Percentiles rank a stretch among this genome's conserved stretches.
Conservation (phyloP, 2,113 vertebrate species). For the Xenopus borealis region DNA sequence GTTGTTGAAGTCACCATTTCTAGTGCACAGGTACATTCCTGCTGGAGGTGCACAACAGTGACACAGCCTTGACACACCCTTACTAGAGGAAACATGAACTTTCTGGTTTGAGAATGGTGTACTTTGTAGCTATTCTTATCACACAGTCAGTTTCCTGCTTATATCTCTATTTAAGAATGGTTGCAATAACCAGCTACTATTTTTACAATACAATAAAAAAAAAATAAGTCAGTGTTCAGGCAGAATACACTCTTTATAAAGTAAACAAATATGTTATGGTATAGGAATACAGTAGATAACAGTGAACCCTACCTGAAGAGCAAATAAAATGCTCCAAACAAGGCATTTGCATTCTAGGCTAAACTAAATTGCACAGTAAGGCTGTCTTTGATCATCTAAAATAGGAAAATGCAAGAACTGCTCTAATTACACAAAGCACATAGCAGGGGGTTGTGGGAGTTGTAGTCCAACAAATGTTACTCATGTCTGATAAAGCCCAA, state of each 20-base stretch:
- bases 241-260: background rate
- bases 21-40: background rate
- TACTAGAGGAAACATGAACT: constrained; percentile 37
- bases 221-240: background rate
- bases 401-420: too few relatives aligned
- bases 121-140: constrained; percentile 52
- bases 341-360: too few relatives aligned
- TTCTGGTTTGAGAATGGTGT: constrained; percentile 21
- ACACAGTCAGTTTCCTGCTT: constrained; percentile 54
- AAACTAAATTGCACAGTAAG: too few relatives aligned
- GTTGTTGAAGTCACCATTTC: background rate
- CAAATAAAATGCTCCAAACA: too few relatives aligned
- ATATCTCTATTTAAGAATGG: constrained; percentile 48
- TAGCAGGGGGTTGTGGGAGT: too few relatives aligned
- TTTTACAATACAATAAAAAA: constrained; percentile 13
- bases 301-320: too few relatives aligned
- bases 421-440: too few relatives aligned
- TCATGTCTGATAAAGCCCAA: too few relatives aligned
- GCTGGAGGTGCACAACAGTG: constrained; percentile 10
- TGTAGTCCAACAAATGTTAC: too few relatives aligned
- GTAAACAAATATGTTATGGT: background rate
- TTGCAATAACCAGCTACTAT: constrained; percentile 31
- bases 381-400: too few relatives aligned
- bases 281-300: too few relatives aligned
- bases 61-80: constrained; percentile 49